Base-by-base conservation (phyloP, 2,113 vertebrate species). In the Antechinus flavipes region DNA sequence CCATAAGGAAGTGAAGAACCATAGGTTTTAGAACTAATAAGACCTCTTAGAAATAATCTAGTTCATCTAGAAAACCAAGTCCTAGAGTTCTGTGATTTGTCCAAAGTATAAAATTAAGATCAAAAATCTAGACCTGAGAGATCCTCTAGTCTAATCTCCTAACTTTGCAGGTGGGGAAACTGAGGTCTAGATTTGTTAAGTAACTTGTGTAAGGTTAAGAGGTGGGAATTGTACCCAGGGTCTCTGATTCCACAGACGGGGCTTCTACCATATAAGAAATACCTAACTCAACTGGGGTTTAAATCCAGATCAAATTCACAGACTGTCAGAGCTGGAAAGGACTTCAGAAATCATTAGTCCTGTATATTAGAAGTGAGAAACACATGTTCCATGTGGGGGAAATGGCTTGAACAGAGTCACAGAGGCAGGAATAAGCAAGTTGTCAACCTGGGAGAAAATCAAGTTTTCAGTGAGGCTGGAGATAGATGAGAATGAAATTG, bases 311-410 rank as follows among this genome's bases (percentile, higher is more conserved):
- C 68, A 84, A 11, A 84, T 42, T 84, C 68, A 84, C 19, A 84
- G 68, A 84, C 42, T 84, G 19, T 84, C 68, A 84, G 68, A 84
- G n/a, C 68, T 84, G n/a, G 68, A 84, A 84, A 84, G 16, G 68
- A 42, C 19, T 84, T 84, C 68, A 84, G 68, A 42, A 84, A 42
- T 42, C 68, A 84, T n/a, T 35, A n/a, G n/a, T 42, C 7, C 68
- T 42, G n/a, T 91, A 42, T 61, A 92, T 96, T 97, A 97, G 93
- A 94, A 97, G 92, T 92, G 56, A 84, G 58, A 90, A 84, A 54
- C 47, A 92, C 61, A 35, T 61, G 91, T 90, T 90, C 91, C 30
- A 47, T 35, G 97, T 96, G 96, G 97, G 96, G 97, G 95, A 96
- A 92, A 93, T n/a, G 94, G 94, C 93, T 61, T 22, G 91, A 95